Base-by-base conservation (phyloP, 2,113 vertebrate species). In the Columba janthina region DNA sequence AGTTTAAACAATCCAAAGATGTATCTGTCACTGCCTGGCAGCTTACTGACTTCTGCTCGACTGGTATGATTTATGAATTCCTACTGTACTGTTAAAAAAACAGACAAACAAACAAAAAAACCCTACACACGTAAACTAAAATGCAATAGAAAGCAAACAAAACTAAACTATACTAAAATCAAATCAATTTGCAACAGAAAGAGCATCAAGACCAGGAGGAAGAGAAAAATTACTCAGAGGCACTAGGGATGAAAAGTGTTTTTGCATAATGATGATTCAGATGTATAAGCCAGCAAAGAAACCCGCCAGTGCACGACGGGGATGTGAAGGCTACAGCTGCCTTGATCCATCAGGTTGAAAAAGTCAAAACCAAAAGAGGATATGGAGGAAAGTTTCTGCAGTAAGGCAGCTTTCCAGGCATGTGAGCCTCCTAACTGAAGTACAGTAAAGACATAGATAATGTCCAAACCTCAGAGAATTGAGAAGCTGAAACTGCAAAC, bases 371-470 rank as follows among this genome's bases (percentile, higher is more conserved):
- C 40, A 66, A 58, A 73, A 54, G 34, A 36, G 21, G 34, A 38
- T 29, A 32, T 12, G 31, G 66, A 86, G 34, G 11, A 71, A 75
- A 71, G 26, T 65, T 57, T 34, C 29, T 71, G 26, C 34, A 50
- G 34, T 26, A 20, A 44, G 9, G n/a, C 26, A 65, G 24, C 44
- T 91, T 60, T 19, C 60, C 50, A 77, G 12, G 36, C 61, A 79
- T 0, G 0, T 20, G 51, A 61, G 53, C n/a, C 28, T 66, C 40
- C 7, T 36, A 34, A 79, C 1, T 44, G 38, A 70, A 79, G 38
- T 70, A 26, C 18, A 66, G 26, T 15, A 31, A 21, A 80, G 64
- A 90, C 81, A 82, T 82, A 56, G 66, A 82, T 82, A 56, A 71
- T 2, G 3, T 29, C 32, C 14, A 28, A 74, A 65, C 22, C 31